These are phyloP conservation scores for Hydraecia micacea DNA, from an alignment of 2,888 invertebrate species.

Conservation along the genomic window DNA sequence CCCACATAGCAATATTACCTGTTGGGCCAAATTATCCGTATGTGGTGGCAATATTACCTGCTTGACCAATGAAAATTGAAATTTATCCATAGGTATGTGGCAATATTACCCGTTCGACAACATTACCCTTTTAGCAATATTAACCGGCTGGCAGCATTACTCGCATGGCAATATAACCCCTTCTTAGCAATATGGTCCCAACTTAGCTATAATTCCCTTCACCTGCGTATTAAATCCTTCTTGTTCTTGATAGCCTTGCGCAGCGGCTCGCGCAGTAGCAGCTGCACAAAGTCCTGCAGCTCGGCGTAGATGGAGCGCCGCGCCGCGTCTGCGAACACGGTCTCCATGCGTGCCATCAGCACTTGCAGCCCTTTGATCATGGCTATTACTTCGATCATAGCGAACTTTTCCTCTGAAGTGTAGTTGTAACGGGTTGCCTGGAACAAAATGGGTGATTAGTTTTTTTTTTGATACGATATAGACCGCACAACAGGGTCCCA, in stretches of 20 bases:
- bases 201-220: slow-evolving; percentile 96
- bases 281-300: slow-evolving; percentile 98
- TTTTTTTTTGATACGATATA: no score
- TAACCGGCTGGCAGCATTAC: no score
- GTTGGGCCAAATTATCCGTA: no score
- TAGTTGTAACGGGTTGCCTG: slow-evolving; percentile 99
- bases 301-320: slow-evolving; percentile 97
- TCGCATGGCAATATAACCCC: no score
- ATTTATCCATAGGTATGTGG: no score
- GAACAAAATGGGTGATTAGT: slow-evolving; percentile 32
- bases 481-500: no score
- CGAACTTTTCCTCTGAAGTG: slow-evolving; percentile 98
- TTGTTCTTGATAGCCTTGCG: slow-evolving; percentile 99
- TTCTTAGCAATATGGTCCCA: no score
- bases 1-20: no score
- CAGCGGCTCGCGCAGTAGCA: slow-evolving; percentile 96
- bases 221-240: slow-evolving; percentile 97
- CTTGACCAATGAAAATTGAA: no score
- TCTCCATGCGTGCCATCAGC: slow-evolving; percentile 99
- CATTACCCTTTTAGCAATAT: neutral
- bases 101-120: neutral
- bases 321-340: slow-evolving; percentile 91
- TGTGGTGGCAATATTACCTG: neutral
- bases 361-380: slow-evolving; percentile 99
- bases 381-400: slow-evolving; percentile 99